Evolutionary conservation across 2,113 vertebrate species (phyloP), one percentile per base, ranked within the genome.

Genomic region (Scatophagus argus): DNA sequence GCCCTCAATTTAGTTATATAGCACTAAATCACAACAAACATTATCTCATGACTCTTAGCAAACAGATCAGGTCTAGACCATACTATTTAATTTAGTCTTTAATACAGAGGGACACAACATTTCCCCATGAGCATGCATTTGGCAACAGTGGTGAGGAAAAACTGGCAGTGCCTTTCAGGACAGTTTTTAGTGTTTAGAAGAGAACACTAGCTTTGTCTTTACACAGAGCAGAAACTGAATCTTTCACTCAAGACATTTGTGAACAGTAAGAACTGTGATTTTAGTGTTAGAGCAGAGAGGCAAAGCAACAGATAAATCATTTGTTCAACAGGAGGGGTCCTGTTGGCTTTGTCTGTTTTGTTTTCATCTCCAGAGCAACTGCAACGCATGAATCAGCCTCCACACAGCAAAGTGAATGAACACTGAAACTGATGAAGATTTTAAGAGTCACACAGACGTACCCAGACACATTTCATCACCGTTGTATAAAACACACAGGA

Each of bases 281-380:
- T n/a, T n/a, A n/a, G 44, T 2, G 17, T 52, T 23, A 10, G 47
- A 72, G 58, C 27, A 1, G 31, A 52, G 54, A 27, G 2, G 2
- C 62, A 64, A 25, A 27, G 46, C 3, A 34, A 64, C 52, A 39
- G 52, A 77, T 78, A 82, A 64, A 77, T 81, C 38, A 52, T 69
- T 49, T 74, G 39, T 55, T 77, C 41, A 25, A 25, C 27, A 34
- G 56, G 43, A 46, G 39, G 19, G 73, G 21, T 77, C 29, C 71
- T 61, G 63, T 70, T 72, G 32, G 68, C 44, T 74, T 64, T 49
- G 64, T 80, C 3, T 88, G 69, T 88, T 91, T n/a, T 87, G 71
- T 75, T 46, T 69, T 82, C 19, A 55, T 90, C 82, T 82, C 89
- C 84, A 52, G 31, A 69, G 84, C 72, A 87, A 91, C 86, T 29